Evolutionary conservation across 1,140 invertebrate species (phyloP).

Genomic region (Trichonephila inaurata): DNA sequence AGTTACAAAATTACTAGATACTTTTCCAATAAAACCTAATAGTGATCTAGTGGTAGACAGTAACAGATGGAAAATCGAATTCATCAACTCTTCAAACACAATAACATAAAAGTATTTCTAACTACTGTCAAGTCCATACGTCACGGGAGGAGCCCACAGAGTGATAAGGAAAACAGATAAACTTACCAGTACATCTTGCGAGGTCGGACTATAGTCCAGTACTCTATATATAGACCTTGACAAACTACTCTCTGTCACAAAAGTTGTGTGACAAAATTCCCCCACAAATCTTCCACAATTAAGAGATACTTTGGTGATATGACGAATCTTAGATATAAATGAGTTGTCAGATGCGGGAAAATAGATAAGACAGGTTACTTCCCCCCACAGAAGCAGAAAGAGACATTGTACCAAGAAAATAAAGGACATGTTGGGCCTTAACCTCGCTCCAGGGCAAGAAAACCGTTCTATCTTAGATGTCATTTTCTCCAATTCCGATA

Average conservation of each 20-base stretch:
- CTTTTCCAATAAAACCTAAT: no score
- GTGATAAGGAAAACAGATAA: no score
- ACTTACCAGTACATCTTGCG: no score
- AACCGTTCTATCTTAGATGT: constrained; percentile 57
- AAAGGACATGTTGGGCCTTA: background rate
- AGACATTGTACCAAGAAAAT: constrained; percentile 46
- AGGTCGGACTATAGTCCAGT: no score
- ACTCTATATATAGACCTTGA: background rate
- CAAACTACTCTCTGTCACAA: background rate
- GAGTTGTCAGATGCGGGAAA: constrained; percentile 12
- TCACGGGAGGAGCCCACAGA: no score
- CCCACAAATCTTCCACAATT: constrained; percentile 48
- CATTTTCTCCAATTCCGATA: constrained; percentile 57
- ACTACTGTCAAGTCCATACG: no score
- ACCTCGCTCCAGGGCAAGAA: constrained; percentile 38
- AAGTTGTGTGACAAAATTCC: constrained; percentile 16
- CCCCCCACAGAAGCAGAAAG: background rate
- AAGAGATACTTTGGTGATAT: constrained; percentile 43
- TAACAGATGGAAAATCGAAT: no score
- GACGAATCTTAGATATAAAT: constrained; percentile 52
- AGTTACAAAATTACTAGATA: no score
- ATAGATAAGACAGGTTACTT: background rate
- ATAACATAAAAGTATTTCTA: no score
- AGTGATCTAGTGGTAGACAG: no score
- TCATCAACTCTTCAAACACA: no score